Evolutionary conservation across 2,797 vertebrate species (phyloP).

Genomic region (Catharus ustulatus): DNA sequence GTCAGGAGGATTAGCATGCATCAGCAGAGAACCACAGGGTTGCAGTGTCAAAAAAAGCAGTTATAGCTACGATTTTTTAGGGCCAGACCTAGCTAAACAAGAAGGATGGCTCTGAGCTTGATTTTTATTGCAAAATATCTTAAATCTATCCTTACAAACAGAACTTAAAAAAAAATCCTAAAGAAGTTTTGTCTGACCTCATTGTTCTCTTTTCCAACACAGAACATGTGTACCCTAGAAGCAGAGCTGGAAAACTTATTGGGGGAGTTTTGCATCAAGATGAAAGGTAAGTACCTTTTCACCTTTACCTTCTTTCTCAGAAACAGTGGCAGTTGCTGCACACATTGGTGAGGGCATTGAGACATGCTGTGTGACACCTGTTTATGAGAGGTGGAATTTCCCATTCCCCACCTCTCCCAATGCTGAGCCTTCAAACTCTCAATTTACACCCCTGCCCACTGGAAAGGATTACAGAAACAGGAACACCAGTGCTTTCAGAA

Average conservation of each 20-base stretch:
- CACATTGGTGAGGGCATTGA: not conserved
- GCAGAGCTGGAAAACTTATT: constrained; percentile 92
- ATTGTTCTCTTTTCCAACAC: constrained; percentile 18
- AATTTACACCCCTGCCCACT: not conserved
- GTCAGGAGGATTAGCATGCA: not conserved
- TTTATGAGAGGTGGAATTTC: not conserved
- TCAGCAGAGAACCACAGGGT: not conserved
- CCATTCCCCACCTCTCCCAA: no score
- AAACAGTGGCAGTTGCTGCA: not conserved
- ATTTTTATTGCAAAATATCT: not conserved
- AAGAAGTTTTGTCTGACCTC: not conserved
- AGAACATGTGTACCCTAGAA: constrained; percentile 97
- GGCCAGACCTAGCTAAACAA: not conserved
- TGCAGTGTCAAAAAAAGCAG: not conserved
- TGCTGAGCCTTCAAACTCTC: not conserved
- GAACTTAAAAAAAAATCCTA: not conserved
- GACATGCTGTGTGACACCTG: fast-evolving
- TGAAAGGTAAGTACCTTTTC: constrained; percentile 89
- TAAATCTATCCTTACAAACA: not conserved
- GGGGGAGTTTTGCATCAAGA: constrained; percentile 97
- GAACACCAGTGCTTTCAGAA: not conserved
- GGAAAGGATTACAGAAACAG: not conserved
- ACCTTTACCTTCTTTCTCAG: not conserved
- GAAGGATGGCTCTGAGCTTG: not conserved
- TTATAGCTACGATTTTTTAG: not conserved